These are phyloP conservation scores for Castor canadensis DNA, from an alignment of 2,113 vertebrate species.

Conservation along the genomic window DNA sequence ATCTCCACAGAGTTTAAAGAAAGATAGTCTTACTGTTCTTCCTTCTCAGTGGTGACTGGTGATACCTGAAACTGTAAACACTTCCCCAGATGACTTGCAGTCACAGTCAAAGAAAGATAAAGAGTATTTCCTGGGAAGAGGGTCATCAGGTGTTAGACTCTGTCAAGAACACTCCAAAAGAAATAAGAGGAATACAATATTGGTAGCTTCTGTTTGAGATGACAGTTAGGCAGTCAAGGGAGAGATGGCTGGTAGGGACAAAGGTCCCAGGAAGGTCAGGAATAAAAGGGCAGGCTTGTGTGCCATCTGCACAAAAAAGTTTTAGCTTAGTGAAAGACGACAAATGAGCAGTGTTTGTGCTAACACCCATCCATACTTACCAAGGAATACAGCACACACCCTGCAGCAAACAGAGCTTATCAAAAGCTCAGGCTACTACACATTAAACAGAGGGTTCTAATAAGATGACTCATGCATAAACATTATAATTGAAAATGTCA, in stretches of 20 bases:
- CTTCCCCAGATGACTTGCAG: conserved; percentile 20
- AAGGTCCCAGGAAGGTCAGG: conserved; percentile 42
- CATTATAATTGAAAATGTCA: conserved; percentile 46
- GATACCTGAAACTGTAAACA: conserved; percentile 58
- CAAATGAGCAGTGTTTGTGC: conserved; percentile 37
- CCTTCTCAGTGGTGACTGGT: neutral
- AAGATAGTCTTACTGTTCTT: conserved; percentile 40
- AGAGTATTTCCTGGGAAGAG: conserved; percentile 9
- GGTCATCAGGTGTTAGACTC: conserved; percentile 28
- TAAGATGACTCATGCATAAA: neutral
- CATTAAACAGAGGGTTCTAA: neutral
- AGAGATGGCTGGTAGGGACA: conserved; percentile 26
- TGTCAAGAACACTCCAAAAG: conserved; percentile 53
- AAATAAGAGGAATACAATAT: conserved; percentile 20
- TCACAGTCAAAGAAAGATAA: conserved; percentile 61
- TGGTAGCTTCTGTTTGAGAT: conserved; percentile 38
- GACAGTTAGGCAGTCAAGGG: conserved; percentile 27
- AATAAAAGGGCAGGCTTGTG: conserved; percentile 46
- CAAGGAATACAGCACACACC: neutral
- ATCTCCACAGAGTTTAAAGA: conserved; percentile 43
- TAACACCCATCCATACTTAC: conserved; percentile 11
- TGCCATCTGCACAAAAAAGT: conserved; percentile 30
- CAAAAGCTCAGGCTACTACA: conserved; percentile 11
- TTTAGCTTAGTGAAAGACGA: conserved; percentile 44
- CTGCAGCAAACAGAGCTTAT: neutral